Evolutionary conservation across 2,888 invertebrate species (phyloP).

Genomic region (Lamellibrachia satsuma): DNA sequence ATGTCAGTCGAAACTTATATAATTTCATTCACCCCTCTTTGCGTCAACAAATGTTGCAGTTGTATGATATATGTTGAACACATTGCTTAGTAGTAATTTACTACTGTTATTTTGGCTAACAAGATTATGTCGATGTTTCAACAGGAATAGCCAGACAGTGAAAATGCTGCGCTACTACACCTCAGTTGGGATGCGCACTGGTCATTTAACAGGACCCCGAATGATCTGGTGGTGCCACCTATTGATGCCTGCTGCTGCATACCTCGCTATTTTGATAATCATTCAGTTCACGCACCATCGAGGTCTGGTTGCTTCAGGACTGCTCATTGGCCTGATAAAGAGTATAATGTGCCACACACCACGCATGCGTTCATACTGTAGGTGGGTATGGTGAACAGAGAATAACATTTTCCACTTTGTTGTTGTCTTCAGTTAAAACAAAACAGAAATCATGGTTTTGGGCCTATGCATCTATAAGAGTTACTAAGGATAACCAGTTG

Average conservation of each 20-base stretch:
- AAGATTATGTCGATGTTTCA: background rate
- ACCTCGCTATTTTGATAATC: conserved; percentile 23
- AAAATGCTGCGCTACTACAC: conserved; percentile 23
- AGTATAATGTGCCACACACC: background rate
- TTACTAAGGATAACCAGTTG: no score
- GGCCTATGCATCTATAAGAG: no score
- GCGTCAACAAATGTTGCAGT: no score
- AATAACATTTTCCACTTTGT: background rate
- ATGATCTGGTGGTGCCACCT: conserved; percentile 53
- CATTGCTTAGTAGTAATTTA: no score
- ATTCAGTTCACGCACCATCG: background rate
- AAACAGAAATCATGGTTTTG: no score
- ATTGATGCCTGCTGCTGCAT: conserved; percentile 46
- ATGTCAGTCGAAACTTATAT: no score
- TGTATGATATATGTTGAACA: no score
- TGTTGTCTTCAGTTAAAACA: no score
- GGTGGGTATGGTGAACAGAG: background rate
- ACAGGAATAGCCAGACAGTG: background rate
- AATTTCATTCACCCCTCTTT: no score
- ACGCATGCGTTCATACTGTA: background rate
- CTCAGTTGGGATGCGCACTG: conserved; percentile 22
- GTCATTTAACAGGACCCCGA: conserved; percentile 42
- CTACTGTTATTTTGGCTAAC: background rate
- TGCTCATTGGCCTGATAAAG: background rate
- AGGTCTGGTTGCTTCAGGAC: background rate